Evolutionary conservation across 1,140 invertebrate genomes (phyloP).

Genomic region (Drosophila obscura): DNA sequence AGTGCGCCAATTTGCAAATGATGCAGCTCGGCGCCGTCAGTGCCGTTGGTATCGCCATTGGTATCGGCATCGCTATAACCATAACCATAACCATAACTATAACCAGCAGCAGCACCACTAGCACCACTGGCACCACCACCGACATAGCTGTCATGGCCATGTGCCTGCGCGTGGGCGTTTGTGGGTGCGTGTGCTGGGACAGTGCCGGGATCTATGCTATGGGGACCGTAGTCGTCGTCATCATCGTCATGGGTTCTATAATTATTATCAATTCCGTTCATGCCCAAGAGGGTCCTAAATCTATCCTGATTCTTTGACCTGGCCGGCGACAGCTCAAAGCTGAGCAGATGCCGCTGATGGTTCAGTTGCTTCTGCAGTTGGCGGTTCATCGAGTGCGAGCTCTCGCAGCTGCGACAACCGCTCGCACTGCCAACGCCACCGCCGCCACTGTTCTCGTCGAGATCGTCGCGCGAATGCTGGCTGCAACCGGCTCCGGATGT

Average conservation of each 20-base stretch:
- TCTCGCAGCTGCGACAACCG: constrained; percentile 82
- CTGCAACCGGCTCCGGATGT: constrained; percentile 81
- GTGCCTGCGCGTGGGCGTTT: constrained; percentile 35
- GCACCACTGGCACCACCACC: constrained; percentile 26
- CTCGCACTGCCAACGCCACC: constrained; percentile 43
- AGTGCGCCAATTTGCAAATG: constrained; percentile 83
- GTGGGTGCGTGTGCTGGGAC: constrained; percentile 19
- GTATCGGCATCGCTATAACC: constrained; percentile 54
- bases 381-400: constrained; percentile 81
- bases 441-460: constrained; percentile 64
- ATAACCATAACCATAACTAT: constrained; percentile 25
- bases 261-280: constrained; percentile 83
- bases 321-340: constrained; percentile 80
- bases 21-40: constrained; percentile 63
- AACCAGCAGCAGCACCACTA: constrained; percentile 23
- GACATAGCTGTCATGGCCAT: constrained; percentile 26
- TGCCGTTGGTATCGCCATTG: constrained; percentile 50
- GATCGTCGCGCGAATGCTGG: constrained; percentile 81
- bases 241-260: constrained; percentile 57
- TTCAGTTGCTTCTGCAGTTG: constrained; percentile 84
- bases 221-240: constrained; percentile 71
- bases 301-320: constrained; percentile 83
- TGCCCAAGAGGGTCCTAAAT: constrained; percentile 83
- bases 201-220: constrained; percentile 79
- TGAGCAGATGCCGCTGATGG: constrained; percentile 82